Conservation (phyloP, 2,888 invertebrate species). For the Clunio marinus region DNA sequence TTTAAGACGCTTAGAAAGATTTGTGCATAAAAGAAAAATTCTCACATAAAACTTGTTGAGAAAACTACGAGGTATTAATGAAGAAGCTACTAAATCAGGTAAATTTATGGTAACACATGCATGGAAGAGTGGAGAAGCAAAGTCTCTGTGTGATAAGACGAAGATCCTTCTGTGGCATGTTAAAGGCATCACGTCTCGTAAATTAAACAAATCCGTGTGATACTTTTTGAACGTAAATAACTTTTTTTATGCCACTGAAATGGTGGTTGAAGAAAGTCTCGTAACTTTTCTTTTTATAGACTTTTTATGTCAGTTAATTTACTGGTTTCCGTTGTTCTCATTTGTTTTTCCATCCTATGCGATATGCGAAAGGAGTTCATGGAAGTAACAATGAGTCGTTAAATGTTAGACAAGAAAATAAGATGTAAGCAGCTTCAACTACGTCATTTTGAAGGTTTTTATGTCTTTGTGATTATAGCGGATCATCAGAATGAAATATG, state of each 20-base stretch:
- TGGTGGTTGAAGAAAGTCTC: neutral
- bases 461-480: neutral
- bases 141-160: constrained; percentile 7
- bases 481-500: neutral
- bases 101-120: constrained; percentile 10
- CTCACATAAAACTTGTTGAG: constrained; percentile 8
- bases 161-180: constrained; percentile 2
- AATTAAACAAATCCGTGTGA: constrained; percentile 28
- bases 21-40: too few relatives aligned
- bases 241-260: neutral
- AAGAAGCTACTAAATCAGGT: constrained; percentile 20
- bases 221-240: neutral
- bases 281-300: constrained; percentile 8
- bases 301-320: constrained; percentile 21
- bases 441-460: neutral
- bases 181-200: neutral
- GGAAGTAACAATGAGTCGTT: neutral
- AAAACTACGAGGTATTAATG: neutral
- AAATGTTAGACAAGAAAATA: neutral
- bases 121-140: neutral
- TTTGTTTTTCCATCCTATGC: neutral
- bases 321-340: neutral
- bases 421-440: neutral
- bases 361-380: neutral
- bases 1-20: too few relatives aligned